Evolutionary conservation across 2,888 invertebrate species (phyloP).

Genomic region (Melinopterus prodromus): DNA sequence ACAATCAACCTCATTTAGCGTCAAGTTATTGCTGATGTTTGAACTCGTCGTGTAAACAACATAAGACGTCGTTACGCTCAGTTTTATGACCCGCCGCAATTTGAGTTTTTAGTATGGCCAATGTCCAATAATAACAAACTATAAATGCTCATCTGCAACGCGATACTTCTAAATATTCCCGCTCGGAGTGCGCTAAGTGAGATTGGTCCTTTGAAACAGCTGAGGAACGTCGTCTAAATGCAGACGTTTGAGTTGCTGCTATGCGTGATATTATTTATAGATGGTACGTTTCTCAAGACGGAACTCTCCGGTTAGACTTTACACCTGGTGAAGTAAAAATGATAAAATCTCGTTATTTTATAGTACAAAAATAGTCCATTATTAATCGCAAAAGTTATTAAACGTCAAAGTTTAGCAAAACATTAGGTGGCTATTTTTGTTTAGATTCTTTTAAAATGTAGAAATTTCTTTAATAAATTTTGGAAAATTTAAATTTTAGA

Average conservation of each 20-base stretch:
- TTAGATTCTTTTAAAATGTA: too few species aligned
- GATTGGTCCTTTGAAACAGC: not conserved
- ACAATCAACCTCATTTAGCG: not conserved
- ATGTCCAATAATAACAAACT: slow-evolving; percentile 4
- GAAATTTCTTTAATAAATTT: too few species aligned
- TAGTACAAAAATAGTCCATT: too few species aligned
- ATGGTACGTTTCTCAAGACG: not conserved
- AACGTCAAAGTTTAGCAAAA: too few species aligned
- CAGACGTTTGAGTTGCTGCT: not conserved
- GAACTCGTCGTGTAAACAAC: not conserved
- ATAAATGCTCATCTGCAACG: not conserved
- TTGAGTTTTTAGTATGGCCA: not conserved
- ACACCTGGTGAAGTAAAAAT: not conserved
- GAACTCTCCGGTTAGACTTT: not conserved
- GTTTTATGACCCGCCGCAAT: not conserved
- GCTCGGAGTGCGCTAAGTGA: not conserved
- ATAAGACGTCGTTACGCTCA: not conserved
- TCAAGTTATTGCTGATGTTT: not conserved
- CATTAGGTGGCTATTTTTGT: too few species aligned
- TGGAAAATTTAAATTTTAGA: too few species aligned
- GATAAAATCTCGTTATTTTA: not conserved
- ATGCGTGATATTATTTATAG: not conserved
- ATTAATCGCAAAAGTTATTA: too few species aligned
- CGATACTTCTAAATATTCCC: not conserved
- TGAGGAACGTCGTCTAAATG: not conserved